Percentiles rank a stretch among this genome's conserved stretches.
Evolutionary conservation across 2,797 vertebrate genomes (phyloP).

Genomic region (Mormyrops boulengeri): DNA sequence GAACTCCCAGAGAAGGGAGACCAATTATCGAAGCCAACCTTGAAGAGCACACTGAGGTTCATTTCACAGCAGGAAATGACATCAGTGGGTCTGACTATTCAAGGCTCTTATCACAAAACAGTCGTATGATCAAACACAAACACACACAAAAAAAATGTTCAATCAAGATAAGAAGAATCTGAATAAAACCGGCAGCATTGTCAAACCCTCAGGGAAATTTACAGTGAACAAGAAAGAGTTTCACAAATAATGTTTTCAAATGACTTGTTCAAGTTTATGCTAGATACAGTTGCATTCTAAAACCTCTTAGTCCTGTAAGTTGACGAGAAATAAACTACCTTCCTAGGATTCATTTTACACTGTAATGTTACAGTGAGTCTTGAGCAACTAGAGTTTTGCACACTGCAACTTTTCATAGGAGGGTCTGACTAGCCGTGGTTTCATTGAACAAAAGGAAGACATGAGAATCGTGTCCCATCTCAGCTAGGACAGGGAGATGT

Average conservation of each 20-base stretch:
- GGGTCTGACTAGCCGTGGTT: slow-evolving; percentile 55
- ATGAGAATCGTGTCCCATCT: slow-evolving; percentile 35
- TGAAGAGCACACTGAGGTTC: slow-evolving; percentile 34
- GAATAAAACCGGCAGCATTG: slow-evolving; percentile 41
- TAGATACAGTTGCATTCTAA: background rate
- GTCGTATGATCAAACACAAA: slow-evolving; percentile 33
- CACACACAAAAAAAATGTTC: slow-evolving; percentile 44
- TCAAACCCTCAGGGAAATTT: slow-evolving; percentile 40
- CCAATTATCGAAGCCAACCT: slow-evolving; percentile 58
- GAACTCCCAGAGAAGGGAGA: slow-evolving; percentile 40
- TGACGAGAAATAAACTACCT: background rate
- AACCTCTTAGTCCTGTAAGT: background rate
- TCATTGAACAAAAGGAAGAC: slow-evolving; percentile 32
- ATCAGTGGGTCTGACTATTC: slow-evolving; percentile 54
- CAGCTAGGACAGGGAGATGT: slow-evolving; percentile 38
- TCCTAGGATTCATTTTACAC: background rate
- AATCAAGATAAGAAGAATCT: slow-evolving; percentile 41
- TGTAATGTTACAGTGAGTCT: background rate
- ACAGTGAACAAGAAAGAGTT: background rate
- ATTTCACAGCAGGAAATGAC: slow-evolving; percentile 61
- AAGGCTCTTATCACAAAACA: slow-evolving; percentile 53
- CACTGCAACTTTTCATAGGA: background rate
- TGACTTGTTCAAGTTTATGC: background rate
- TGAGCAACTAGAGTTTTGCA: background rate
- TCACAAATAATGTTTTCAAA: background rate